These are phyloP conservation scores for Melanogrammus aeglefinus DNA, from an alignment of 2,797 vertebrate species.

Conservation along the genomic window DNA sequence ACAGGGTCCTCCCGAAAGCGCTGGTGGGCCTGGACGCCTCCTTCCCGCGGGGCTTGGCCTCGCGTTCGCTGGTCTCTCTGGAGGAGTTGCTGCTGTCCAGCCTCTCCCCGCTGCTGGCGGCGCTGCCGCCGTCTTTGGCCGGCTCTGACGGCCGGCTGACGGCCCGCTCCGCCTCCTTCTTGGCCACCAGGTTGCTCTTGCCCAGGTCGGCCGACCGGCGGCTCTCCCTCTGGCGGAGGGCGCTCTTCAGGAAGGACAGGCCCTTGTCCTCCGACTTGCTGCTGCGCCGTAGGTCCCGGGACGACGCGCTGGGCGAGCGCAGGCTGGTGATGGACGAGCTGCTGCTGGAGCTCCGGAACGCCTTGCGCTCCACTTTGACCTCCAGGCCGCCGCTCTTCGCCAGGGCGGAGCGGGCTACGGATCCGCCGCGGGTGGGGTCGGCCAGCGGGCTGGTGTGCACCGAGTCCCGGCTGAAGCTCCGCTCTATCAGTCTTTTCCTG, in stretches of 20 bases:
- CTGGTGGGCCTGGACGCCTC: conserved; percentile 74
- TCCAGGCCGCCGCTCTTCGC: conserved; percentile 62
- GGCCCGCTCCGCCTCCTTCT: conserved; percentile 78
- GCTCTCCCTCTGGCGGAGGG: conserved; percentile 91
- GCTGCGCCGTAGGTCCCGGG: conserved; percentile 80
- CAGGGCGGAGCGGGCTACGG: conserved; percentile 67
- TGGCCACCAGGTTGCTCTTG: conserved; percentile 84
- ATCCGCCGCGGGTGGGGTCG: conserved; percentile 72
- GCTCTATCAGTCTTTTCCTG: conserved; percentile 81
- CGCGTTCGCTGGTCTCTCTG: conserved; percentile 54
- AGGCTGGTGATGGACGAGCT: conserved; percentile 92
- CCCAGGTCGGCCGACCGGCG: conserved; percentile 92
- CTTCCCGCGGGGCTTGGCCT: conserved; percentile 67
- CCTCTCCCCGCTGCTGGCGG: conserved; percentile 58
- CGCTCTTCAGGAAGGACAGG: conserved; percentile 92
- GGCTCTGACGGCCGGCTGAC: conserved; percentile 75
- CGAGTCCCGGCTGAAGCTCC: conserved; percentile 84
- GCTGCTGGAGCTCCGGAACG: conserved; percentile 82
- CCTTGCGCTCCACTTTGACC: conserved; percentile 68
- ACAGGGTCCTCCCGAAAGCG: conserved; percentile 82
- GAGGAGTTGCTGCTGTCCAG: conserved; percentile 43
- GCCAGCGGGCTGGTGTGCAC: conserved; percentile 81
- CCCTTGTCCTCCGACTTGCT: conserved; percentile 95
- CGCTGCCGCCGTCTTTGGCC: conserved; percentile 58
- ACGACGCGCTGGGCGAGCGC: conserved; percentile 77